A percentile compares a stretch with the other conserved stretches of the same genome.
phyloP scores from a whole-genome alignment of 2,113 vertebrate genomes.

The Oplegnathus fasciatus region DNA sequence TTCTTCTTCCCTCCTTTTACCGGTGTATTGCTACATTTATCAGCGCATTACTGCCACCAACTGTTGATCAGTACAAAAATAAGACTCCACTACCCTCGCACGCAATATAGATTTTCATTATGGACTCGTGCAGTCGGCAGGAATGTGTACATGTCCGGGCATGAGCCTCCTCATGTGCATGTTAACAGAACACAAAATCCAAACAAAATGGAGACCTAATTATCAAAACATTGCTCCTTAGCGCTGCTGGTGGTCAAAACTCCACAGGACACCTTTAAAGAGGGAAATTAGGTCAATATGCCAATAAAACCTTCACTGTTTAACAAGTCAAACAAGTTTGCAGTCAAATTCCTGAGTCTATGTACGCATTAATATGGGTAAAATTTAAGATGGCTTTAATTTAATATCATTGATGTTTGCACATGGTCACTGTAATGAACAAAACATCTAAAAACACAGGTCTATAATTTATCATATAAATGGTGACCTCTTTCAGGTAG shows the following conservation, averaged over 20 bases:
- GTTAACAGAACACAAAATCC: neutral
- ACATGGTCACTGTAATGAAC: too few relatives aligned
- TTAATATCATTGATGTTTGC: neutral
- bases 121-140: neutral
- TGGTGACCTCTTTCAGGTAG: conserved; percentile 92
- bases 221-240: neutral
- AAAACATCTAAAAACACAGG: neutral
- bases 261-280: too few relatives aligned
- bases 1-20: neutral
- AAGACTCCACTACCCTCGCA: neutral
- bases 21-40: neutral
- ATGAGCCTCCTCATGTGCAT: neutral
- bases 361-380: too few relatives aligned
- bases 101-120: neutral
- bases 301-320: too few relatives aligned
- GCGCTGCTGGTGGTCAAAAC: neutral
- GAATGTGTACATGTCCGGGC: neutral
- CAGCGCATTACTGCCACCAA: too few relatives aligned
- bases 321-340: too few relatives aligned
- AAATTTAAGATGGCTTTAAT: neutral
- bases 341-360: too few relatives aligned
- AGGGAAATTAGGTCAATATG: too few relatives aligned
- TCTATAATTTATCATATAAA: neutral
- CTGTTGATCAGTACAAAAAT: neutral
- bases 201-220: neutral